These are phyloP conservation scores for Elephas maximus DNA, from an alignment of 2,113 vertebrate genomes.

Conservation along the genomic window DNA sequence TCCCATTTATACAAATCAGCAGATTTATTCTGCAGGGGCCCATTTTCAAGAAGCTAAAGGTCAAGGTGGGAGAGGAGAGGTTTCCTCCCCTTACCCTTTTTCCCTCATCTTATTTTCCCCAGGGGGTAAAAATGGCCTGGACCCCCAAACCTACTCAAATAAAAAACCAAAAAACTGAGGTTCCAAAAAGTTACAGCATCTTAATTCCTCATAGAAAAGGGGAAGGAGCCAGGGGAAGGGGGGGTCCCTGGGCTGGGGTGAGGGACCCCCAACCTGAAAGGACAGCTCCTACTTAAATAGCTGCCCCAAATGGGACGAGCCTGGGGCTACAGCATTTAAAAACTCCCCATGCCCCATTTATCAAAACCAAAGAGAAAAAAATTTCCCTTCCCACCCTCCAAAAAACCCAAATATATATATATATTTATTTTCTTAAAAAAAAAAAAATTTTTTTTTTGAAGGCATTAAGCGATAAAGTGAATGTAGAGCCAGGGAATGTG, in stretches of 20 bases:
- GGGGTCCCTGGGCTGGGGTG: neutral
- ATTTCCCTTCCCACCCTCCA: conserved; percentile 15
- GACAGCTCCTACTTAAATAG: conserved; percentile 55
- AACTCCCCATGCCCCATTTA: conserved; percentile 79
- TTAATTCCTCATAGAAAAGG: conserved; percentile 84
- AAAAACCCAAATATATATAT: conserved; percentile 82
- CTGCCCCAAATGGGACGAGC: conserved; percentile 59
- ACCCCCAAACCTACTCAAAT: conserved; percentile 77
- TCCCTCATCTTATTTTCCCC: conserved; percentile 31
- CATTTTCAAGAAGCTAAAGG: conserved; percentile 71
- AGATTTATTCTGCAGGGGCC: conserved; percentile 77
- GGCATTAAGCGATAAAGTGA: conserved; percentile 86
- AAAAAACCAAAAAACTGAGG: conserved; percentile 76
- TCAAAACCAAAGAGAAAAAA: conserved; percentile 84
- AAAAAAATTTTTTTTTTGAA: conserved; percentile 68
- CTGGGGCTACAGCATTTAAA: conserved; percentile 76
- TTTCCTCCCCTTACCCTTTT: neutral
- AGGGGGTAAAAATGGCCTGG: conserved; percentile 64
- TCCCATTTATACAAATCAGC: conserved; percentile 75
- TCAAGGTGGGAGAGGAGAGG: conserved; percentile 30
- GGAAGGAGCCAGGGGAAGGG: conserved; percentile 38
- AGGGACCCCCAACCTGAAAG: neutral
- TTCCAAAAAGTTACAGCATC: conserved; percentile 82
- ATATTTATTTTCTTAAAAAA: conserved; percentile 72
- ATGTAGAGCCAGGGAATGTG: conserved; percentile 79